phyloP scores from a whole-genome alignment of 2,888 invertebrate species.

The Eupithecia abbreviata region DNA sequence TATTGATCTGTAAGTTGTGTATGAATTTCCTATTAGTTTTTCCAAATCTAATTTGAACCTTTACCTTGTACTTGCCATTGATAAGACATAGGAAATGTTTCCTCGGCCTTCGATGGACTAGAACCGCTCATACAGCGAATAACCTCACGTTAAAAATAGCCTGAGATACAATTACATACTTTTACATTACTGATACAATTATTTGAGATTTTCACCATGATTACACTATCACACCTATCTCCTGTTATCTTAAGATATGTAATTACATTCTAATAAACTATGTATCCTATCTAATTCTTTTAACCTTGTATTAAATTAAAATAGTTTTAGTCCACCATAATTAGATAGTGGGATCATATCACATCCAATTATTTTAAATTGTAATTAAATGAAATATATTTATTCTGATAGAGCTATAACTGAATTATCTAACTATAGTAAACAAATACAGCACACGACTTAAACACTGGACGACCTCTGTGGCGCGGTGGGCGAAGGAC shows the following conservation, averaged over 20 bases:
- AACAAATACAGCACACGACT: no score
- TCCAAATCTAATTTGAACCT: conserved; percentile 32
- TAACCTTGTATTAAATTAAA: background rate
- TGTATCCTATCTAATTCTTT: background rate
- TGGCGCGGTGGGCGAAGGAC: no score
- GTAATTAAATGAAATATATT: no score
- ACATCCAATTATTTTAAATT: no score
- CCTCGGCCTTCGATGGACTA: conserved; percentile 30
- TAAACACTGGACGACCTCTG: no score
- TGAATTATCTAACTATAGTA: no score
- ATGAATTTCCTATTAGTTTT: conserved; percentile 30
- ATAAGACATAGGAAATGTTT: conserved; percentile 39
- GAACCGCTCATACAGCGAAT: conserved; percentile 5
- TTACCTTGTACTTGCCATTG: conserved; percentile 53
- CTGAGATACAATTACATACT: background rate
- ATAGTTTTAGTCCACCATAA: background rate
- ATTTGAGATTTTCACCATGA: background rate
- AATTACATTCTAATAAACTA: background rate
- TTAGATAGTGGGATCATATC: background rate
- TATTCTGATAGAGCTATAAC: no score
- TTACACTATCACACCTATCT: background rate
- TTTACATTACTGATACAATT: no score
- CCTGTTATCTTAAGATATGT: background rate
- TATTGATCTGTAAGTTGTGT: conserved; percentile 47
- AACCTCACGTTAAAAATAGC: conserved; percentile 3